Evolutionary conservation across 2,888 invertebrate genomes (phyloP).

Genomic region (Eulithis prunata): DNA sequence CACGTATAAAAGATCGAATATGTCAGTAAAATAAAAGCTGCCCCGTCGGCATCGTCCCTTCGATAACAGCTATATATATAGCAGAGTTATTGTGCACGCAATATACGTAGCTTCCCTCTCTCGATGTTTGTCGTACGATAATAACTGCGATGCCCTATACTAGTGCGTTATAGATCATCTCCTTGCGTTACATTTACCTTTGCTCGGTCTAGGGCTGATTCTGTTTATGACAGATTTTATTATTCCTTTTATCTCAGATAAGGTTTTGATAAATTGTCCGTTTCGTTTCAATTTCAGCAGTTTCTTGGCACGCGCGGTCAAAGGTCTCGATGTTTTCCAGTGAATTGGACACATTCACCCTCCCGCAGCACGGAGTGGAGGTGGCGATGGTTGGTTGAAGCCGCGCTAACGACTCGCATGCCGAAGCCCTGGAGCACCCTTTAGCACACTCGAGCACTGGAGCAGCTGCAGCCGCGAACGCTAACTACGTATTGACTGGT

Average conservation of each 20-base stretch:
- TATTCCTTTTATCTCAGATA: neutral
- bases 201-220: too few species aligned
- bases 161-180: too few species aligned
- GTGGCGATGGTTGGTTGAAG: slow-evolving; percentile 15
- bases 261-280: slow-evolving; percentile 27
- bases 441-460: neutral
- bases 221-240: too few species aligned
- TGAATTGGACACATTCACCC: slow-evolving; percentile 31
- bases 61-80: too few species aligned
- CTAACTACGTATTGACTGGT: slow-evolving; percentile 39
- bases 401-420: slow-evolving; percentile 33
- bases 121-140: too few species aligned
- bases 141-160: too few species aligned
- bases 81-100: too few species aligned
- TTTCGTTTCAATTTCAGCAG: slow-evolving; percentile 27
- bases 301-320: slow-evolving; percentile 38
- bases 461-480: neutral
- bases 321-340: slow-evolving; percentile 32
- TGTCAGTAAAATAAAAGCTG: slow-evolving; percentile 9
- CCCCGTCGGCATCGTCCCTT: neutral
- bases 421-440: slow-evolving; percentile 28
- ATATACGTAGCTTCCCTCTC: too few species aligned
- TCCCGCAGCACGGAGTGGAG: slow-evolving; percentile 7
- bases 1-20: slow-evolving; percentile 2
- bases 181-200: too few species aligned